Percentiles rank a stretch among this genome's conserved stretches.
Conservation (phyloP, 1,140 invertebrate species). For the Camponotus pennsylvanicus region DNA sequence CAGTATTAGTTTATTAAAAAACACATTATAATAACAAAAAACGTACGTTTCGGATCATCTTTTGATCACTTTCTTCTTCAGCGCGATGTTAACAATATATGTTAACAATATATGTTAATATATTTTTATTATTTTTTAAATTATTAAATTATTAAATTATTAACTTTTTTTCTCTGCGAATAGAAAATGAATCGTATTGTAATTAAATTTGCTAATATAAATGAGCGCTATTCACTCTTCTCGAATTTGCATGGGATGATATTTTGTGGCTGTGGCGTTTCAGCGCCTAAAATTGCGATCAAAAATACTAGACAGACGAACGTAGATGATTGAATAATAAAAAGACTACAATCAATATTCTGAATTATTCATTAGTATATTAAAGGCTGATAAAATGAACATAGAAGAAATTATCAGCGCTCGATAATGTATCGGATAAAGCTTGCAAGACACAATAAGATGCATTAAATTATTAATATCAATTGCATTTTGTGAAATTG, state of each 20-base stretch:
- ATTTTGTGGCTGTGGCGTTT: not conserved
- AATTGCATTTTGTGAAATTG: not conserved
- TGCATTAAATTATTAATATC: not conserved
- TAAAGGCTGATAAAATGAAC: not conserved
- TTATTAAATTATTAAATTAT: not conserved
- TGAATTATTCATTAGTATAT: conserved; percentile 8
- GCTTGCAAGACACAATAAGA: not conserved
- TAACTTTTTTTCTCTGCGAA: too few relatives aligned
- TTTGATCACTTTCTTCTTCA: too few relatives aligned
- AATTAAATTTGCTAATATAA: not conserved
- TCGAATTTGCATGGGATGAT: conserved; percentile 7
- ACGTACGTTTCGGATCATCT: too few relatives aligned
- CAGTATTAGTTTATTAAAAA: too few relatives aligned
- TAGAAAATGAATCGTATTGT: not conserved
- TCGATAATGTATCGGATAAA: not conserved
- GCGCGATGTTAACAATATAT: too few relatives aligned
- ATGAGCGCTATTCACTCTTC: not conserved
- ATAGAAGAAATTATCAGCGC: not conserved
- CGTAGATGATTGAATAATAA: not conserved
- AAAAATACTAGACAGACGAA: not conserved
- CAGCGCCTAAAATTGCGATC: not conserved
- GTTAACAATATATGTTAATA: too few relatives aligned
- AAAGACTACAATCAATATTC: not conserved
- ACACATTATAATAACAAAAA: too few relatives aligned
- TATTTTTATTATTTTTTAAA: not conserved